Evolutionary conservation across 2,888 invertebrate genomes (phyloP).

Genomic region (Argynnis bischoffii): DNA sequence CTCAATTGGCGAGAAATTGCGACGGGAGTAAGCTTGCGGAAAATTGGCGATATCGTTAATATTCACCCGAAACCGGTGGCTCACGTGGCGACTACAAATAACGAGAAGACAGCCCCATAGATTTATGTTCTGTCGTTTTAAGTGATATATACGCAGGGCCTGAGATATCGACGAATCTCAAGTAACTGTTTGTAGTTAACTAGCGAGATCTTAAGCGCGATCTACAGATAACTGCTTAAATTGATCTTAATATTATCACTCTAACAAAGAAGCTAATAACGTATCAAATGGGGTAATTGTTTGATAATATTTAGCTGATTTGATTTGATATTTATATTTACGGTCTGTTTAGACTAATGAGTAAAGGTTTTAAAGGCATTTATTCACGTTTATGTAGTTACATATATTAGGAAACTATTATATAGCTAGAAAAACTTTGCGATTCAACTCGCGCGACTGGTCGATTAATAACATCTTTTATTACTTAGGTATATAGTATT

Average conservation of each 20-base stretch:
- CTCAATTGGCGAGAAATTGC: conserved; percentile 82
- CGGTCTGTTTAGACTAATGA: too few species aligned
- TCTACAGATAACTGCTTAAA: conserved; percentile 28
- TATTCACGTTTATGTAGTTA: too few species aligned
- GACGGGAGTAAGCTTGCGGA: conserved; percentile 78
- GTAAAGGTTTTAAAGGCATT: too few species aligned
- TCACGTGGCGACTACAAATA: conserved; percentile 81
- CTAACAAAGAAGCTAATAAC: conserved; percentile 7
- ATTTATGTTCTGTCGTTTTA: conserved; percentile 80
- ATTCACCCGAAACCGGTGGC: conserved; percentile 79
- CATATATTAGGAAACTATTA: too few species aligned
- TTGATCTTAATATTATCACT: conserved; percentile 9
- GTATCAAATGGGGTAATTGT: neutral
- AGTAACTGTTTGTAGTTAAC: conserved; percentile 59
- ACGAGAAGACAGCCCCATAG: conserved; percentile 75
- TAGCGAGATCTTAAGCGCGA: conserved; percentile 47
- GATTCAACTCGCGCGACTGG: too few species aligned
- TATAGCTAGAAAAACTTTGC: too few species aligned
- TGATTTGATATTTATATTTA: too few species aligned
- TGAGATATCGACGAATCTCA: conserved; percentile 64
- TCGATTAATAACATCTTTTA: too few species aligned
- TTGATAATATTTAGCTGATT: too few species aligned
- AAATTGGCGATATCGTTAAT: conserved; percentile 83
- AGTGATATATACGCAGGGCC: conserved; percentile 71
- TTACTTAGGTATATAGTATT: too few species aligned